These are phyloP conservation scores for Scatophagus argus DNA, from an alignment of 2,113 vertebrate genomes.

Conservation along the genomic window DNA sequence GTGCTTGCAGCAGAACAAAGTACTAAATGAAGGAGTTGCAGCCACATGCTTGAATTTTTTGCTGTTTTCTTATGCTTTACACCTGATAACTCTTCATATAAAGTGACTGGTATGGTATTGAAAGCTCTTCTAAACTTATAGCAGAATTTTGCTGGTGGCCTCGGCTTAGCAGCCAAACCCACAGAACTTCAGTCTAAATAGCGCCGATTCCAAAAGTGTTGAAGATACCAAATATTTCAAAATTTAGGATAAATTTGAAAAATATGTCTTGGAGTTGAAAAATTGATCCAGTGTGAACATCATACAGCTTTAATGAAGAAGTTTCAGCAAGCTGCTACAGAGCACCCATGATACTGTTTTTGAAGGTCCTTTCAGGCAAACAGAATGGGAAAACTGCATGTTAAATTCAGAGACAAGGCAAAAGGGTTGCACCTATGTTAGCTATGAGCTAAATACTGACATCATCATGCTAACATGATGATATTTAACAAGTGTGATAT, in stretches of 20 bases:
- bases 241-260: background rate
- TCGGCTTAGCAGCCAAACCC: background rate
- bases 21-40: constrained; percentile 47
- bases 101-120: background rate
- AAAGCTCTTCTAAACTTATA: constrained; percentile 17
- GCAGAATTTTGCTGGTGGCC: background rate
- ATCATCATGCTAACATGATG: background rate
- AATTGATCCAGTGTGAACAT: background rate
- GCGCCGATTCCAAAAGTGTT: background rate
- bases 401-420: background rate
- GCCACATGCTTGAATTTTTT: background rate
- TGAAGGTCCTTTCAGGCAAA: background rate
- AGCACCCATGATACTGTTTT: background rate
- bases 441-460: background rate
- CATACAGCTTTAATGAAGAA: background rate
- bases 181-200: background rate
- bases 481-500: background rate
- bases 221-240: background rate
- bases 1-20: constrained; percentile 51
- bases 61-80: constrained; percentile 14
- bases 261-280: background rate
- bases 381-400: background rate
- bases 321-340: background rate
- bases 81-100: constrained; percentile 6
- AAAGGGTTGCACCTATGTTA: background rate